Percentiles rank a stretch among this genome's conserved stretches.
These are phyloP conservation scores for Eristalis tenax DNA, from an alignment of 2,888 invertebrate species.

Conservation along the genomic window DNA sequence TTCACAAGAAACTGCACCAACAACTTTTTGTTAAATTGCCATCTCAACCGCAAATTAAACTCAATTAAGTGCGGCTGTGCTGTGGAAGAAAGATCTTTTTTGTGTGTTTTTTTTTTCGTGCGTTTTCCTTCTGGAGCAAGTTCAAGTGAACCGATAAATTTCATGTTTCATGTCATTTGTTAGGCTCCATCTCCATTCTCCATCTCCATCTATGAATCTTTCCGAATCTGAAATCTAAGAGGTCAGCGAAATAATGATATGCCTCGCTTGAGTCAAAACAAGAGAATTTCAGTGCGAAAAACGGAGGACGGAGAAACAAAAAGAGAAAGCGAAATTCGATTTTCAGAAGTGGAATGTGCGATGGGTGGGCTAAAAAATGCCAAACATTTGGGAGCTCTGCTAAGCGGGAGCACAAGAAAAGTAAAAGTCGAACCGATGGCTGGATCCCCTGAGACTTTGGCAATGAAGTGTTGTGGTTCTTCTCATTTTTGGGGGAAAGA, in stretches of 20 bases:
- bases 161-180: constrained; percentile 7
- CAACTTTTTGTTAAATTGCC: constrained; percentile 9
- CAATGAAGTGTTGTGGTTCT: constrained; percentile 14
- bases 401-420: constrained; percentile 7
- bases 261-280: constrained; percentile 14
- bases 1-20: constrained; percentile 12
- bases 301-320: neutral
- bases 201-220: neutral
- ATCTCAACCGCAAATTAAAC: constrained; percentile 25
- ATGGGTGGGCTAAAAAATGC: neutral
- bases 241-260: constrained; percentile 8
- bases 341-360: constrained; percentile 23
- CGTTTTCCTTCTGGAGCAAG: constrained; percentile 6
- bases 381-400: neutral
- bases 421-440: constrained; percentile 27
- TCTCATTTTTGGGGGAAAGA: neutral
- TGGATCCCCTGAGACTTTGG: neutral
- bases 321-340: constrained; percentile 63
- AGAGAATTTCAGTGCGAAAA: constrained; percentile 19
- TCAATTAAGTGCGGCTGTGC: constrained; percentile 23
- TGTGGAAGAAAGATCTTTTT: neutral
- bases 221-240: neutral
- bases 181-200: neutral
- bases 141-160: constrained; percentile 21
- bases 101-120: too few species aligned